Evolutionary conservation across 2,888 invertebrate genomes (phyloP), one percentile per base, ranked within the genome.

Genomic region (Troides aeacus): DNA sequence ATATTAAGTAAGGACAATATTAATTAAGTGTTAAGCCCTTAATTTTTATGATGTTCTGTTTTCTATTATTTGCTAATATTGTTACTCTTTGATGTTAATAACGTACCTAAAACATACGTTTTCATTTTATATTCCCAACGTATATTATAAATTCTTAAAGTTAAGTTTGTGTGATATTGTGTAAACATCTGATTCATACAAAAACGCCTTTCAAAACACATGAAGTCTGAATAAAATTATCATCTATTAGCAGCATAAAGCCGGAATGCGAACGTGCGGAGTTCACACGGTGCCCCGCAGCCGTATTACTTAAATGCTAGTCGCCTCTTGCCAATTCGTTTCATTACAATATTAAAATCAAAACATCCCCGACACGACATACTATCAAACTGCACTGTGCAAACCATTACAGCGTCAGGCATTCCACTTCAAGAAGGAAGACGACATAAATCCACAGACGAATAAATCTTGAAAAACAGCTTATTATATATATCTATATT

Each of bases 121-220:
- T 53, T n/a, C 53, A 53, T 53, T 53, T n/a, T 6, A n/a, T n/a
- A 53, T 7, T n/a, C n/a, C 4, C 53, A 53, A 53, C 10, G 53
- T 53, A n/a, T 8, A 53, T 53, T 53, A 53, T n/a, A n/a, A 53
- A 53, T 53, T 53, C n/a, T 53, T 8, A n/a, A 53, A 53, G 53
- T 53, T 39, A 21, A 24, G 30, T 62, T 62, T 15, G 46, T 46
- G 17, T 24, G 8, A 42, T 50, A 64, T 69, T 69, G 60, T 24
- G 64, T n/a, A 69, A 64, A 69, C 61, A 42, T 64, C 56, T 69
- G 69, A 69, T 61, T 69, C 69, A 69, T 64, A 64, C 59, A 63
- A 63, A 30, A 68, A 68, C 68, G 50, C 58, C 62, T 68, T 68
- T 68, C 68, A 63, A 21, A 68, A 68, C 42, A 24, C 57, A 46